phyloP scores from a whole-genome alignment of 2,113 vertebrate genomes.

The Urocolius indicus region DNA sequence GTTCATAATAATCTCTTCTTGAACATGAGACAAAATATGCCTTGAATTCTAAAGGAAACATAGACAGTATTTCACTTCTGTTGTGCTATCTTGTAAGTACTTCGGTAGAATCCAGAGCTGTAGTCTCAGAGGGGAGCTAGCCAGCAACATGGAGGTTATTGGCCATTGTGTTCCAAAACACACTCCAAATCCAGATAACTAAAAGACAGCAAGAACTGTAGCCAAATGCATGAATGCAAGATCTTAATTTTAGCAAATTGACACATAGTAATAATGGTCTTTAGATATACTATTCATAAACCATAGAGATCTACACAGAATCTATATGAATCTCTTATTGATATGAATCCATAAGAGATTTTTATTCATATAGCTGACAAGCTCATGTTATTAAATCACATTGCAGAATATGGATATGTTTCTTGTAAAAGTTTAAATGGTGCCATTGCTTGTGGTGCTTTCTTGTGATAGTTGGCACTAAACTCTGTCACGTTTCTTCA shows the following conservation, averaged over 20 bases:
- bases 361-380: background rate
- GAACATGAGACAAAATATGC: background rate
- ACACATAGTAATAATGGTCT: background rate
- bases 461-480: background rate
- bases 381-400: background rate
- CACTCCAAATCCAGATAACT: background rate
- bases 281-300: background rate
- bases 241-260: background rate
- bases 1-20: background rate
- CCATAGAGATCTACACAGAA: background rate
- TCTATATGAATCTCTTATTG: too few species aligned
- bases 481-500: background rate
- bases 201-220: background rate
- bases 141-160: background rate
- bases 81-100: background rate
- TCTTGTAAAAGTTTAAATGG: background rate
- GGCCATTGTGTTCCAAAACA: background rate
- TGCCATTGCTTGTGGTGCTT: background rate
- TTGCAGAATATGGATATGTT: background rate
- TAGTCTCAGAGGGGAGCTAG: background rate
- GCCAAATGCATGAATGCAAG: background rate
- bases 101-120: background rate
- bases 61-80: background rate
- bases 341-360: background rate
- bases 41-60: background rate